Evolutionary conservation across 1,140 invertebrate genomes (phyloP).

Genomic region (Drosophila ambigua): DNA sequence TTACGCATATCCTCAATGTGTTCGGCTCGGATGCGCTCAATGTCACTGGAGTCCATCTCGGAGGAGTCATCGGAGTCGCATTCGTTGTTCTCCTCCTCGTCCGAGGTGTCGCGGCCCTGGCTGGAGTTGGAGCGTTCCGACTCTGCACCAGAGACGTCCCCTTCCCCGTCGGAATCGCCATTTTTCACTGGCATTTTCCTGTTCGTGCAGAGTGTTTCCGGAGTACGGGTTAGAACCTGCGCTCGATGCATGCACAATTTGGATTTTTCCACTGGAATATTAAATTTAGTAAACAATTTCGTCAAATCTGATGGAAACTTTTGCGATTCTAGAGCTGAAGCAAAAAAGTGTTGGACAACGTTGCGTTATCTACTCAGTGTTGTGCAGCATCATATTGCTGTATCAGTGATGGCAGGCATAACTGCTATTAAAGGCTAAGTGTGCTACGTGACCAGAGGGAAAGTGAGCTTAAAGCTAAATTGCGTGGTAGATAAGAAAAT

Average conservation of each 20-base stretch:
- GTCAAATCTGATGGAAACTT: conserved; percentile 26
- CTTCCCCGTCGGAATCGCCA: conserved; percentile 85
- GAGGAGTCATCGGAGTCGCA: conserved; percentile 91
- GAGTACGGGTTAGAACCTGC: not conserved
- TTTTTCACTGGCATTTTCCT: conserved; percentile 85
- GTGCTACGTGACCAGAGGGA: too few species aligned
- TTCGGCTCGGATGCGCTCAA: conserved; percentile 91
- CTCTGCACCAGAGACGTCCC: conserved; percentile 86
- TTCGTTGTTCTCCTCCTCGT: conserved; percentile 87
- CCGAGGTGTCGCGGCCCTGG: conserved; percentile 88
- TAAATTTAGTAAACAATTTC: not conserved
- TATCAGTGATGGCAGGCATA: too few species aligned
- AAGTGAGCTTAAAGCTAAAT: too few species aligned
- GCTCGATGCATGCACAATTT: not conserved
- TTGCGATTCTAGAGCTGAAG: conserved; percentile 17
- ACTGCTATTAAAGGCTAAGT: too few species aligned
- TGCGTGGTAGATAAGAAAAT: too few species aligned
- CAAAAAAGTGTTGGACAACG: conserved; percentile 29
- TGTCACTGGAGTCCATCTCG: conserved; percentile 97
- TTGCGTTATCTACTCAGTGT: not conserved
- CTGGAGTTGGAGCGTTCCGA: conserved; percentile 87
- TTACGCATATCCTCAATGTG: conserved; percentile 92
- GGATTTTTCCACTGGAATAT: not conserved
- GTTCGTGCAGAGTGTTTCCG: not conserved
- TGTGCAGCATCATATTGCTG: too few species aligned